Base-by-base conservation (phyloP, 2,797 vertebrate species). In the Dryobates pubescens region DNA sequence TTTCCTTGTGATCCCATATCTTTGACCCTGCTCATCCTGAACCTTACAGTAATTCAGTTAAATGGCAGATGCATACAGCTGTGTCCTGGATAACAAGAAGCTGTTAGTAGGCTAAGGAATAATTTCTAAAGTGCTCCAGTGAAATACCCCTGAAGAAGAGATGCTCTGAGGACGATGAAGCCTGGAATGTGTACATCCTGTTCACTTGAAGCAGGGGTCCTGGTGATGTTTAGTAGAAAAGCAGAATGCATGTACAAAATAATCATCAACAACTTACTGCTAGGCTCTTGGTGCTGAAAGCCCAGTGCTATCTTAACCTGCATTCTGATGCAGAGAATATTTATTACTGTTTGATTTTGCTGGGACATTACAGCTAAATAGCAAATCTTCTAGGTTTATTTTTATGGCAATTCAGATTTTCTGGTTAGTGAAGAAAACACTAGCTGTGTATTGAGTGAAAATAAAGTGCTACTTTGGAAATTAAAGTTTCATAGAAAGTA, bases 391-490 rank as follows among this genome's bases (percentile, higher is more conserved):
- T 41, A 72, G 64, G 45, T 81, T 58, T 34, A 6, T 79, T 74
- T 83, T 71, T 70, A n/a, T 54, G 45, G 24, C 38, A 36, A 62
- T 51, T 79, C 43, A 10, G 43, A 63, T 88, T 72, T 81, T 74
- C 19, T n/a, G 45, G 16, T 8, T 65, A 45, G 43, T 71, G 64
- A 88, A 82, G 80, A 49, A 93, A 86, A 88, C 29, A 11, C 1
- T 17, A 59, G 51, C 38, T 83, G 43, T 89, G 27, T 24, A 3
- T 54, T 62, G 67, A 85, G 65, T 85, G 79, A 84, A 79, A 86
- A 80, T 68, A 30, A 82, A 94, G 56, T 63, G 30, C n/a, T 23
- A 36, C 49, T 72, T 81, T 58, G 64, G 86, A 93, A 91, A 88
- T 94, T 61, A 86, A 43, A 63, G 38, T 89, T 92, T 64, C 47